A percentile compares a stretch with the other conserved stretches of the same genome.
phyloP scores from a whole-genome alignment of 2,113 vertebrate species.

The Bucco capensis region DNA sequence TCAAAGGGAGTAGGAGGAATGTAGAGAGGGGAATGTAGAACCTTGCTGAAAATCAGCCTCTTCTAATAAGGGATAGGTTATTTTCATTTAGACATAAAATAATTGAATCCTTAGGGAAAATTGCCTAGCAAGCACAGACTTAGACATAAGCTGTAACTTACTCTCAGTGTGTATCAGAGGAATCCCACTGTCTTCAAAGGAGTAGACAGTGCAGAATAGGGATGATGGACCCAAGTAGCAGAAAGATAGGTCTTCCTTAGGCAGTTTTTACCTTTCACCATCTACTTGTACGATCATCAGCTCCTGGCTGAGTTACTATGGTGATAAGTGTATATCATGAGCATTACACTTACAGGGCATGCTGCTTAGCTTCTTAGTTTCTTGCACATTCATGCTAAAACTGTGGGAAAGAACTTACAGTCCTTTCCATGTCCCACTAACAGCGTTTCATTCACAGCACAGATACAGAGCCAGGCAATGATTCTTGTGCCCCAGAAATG shows the following conservation, averaged over 20 bases:
- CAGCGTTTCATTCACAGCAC: neutral
- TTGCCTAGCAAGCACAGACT: neutral
- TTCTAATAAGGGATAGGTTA: neutral
- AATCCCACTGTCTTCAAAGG: neutral
- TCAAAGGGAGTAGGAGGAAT: neutral
- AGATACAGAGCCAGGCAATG: neutral
- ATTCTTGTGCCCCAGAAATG: accelerated
- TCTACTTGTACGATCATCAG: neutral
- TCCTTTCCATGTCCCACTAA: neutral
- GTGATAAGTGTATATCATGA: conserved; percentile 13
- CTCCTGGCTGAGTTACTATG: conserved; percentile 53
- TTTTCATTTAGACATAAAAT: neutral
- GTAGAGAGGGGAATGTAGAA: neutral
- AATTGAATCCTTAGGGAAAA: neutral
- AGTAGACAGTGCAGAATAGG: neutral
- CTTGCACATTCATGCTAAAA: neutral
- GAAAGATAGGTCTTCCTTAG: neutral
- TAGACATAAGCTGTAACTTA: neutral
- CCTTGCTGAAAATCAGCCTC: neutral
- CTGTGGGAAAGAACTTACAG: neutral
- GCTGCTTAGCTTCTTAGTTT: neutral
- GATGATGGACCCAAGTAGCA: neutral
- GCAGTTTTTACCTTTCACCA: conserved; percentile 12
- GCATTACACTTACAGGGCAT: neutral
- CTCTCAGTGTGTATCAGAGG: neutral